These are phyloP conservation scores for Anagrus nilaparvatae DNA, from an alignment of 1,140 invertebrate species.

Conservation along the genomic window DNA sequence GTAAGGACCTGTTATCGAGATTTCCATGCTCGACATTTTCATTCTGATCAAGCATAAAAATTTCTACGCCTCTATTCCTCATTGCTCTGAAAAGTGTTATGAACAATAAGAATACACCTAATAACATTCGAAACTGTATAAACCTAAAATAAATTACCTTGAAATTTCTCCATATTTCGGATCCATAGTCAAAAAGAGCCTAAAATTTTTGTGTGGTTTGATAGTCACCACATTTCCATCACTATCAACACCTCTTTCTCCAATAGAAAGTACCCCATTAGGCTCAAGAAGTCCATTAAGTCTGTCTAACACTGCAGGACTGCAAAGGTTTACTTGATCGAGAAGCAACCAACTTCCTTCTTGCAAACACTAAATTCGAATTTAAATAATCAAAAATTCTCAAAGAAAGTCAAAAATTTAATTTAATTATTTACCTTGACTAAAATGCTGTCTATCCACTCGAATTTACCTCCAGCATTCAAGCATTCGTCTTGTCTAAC, in stretches of 20 bases:
- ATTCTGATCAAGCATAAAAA: slow-evolving; percentile 55
- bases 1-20: slow-evolving; percentile 47
- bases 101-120: not conserved
- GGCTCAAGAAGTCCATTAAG: slow-evolving; percentile 93
- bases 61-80: slow-evolving; percentile 94
- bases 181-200: slow-evolving; percentile 92
- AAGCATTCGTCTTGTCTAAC: slow-evolving; percentile 49
- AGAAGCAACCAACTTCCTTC: slow-evolving; percentile 86
- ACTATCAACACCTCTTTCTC: slow-evolving; percentile 75
- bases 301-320: slow-evolving; percentile 90
- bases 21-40: slow-evolving; percentile 26
- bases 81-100: slow-evolving; percentile 72
- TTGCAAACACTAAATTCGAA: slow-evolving; percentile 53
- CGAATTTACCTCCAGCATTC: slow-evolving; percentile 80
- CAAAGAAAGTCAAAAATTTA: not conserved
- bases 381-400: not conserved
- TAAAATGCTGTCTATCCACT: slow-evolving; percentile 94
- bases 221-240: slow-evolving; percentile 65
- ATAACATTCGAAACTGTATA: not conserved
- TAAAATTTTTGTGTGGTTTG: slow-evolving; percentile 81
- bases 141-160: slow-evolving; percentile 38
- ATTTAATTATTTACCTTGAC: slow-evolving; percentile 55
- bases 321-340: slow-evolving; percentile 96
- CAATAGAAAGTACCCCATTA: slow-evolving; percentile 76
- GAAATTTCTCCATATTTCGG: slow-evolving; percentile 92